Base-by-base conservation (phyloP, 2,888 invertebrate species). In the Biston betularia region DNA sequence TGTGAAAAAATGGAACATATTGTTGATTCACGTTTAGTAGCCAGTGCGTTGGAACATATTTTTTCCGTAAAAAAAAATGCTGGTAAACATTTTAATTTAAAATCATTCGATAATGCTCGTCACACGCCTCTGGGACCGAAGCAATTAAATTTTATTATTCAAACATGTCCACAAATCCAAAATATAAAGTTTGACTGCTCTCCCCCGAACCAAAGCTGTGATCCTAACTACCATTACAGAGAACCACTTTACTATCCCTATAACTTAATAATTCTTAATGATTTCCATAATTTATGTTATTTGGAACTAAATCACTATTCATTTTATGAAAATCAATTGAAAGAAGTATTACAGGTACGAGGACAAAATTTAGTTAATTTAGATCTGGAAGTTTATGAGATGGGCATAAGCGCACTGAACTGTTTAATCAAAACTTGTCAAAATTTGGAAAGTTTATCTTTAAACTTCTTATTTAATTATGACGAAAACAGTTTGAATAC, bases 1-100 rank as follows among this genome's bases (percentile, higher is more conserved):
- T 52, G 50, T n/a, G 6, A n/a, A 35, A 52, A 52, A 9, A 52
- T 52, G 11, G 50, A 52, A 52, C n/a, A 35, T 11, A 49, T 15
- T 11, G 33, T 34, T 9, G 50, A n/a, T 52, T n/a, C 50, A 35
- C 34, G n/a, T n/a, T 52, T 34, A 0, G n/a, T 35, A n/a, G 35
- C 50, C 4, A 8, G 7, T 35, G 35, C 50, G n/a, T 34, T 52
- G 35, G n/a, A 52, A 35, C n/a, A 52, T 10, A 52, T 52, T 35
- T 35, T n/a, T 11, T 52, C 50, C 6, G 34, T 33, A 35, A 35
- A 50, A 50, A 35, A 50, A 34, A 50, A 50, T 35, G 4, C n/a
- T n/a, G 12, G 35, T 4, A 50, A 35, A 34, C 35, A 1, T 6
- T 50, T 50, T 12, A 50, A 50, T n/a, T n/a, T 50, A 35, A 50